Conservation (phyloP, 2,113 vertebrate species). For the Bucco capensis region DNA sequence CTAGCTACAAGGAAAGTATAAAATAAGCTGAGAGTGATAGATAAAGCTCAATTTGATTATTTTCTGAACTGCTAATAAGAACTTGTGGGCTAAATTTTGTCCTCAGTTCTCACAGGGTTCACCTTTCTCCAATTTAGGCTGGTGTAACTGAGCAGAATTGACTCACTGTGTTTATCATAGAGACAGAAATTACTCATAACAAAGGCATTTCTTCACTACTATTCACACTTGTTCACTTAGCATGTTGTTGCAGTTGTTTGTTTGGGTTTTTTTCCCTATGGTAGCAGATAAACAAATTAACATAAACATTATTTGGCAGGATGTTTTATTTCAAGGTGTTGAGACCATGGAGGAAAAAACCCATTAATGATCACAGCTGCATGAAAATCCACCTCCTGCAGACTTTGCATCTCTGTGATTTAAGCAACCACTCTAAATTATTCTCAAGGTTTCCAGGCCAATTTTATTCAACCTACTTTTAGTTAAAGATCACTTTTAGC, state of each 20-base stretch:
- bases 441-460: slow-evolving; percentile 6
- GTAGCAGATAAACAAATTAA: slow-evolving; percentile 44
- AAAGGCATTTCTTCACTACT: slow-evolving; percentile 5
- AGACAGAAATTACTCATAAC: slow-evolving; percentile 37
- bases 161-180: slow-evolving; percentile 53
- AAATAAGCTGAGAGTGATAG: slow-evolving; percentile 42
- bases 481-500: slow-evolving; percentile 31
- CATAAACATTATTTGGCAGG: slow-evolving; percentile 14
- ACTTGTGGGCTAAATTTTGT: neutral
- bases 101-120: neutral
- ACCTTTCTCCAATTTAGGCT: neutral
- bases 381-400: neutral
- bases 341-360: neutral
- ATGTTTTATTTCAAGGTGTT: slow-evolving; percentile 27
- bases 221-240: neutral
- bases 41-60: slow-evolving; percentile 31
- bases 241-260: neutral
- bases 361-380: neutral
- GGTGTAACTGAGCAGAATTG: slow-evolving; percentile 29
- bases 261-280: slow-evolving; percentile 27
- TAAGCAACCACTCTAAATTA: neutral
- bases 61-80: slow-evolving; percentile 29
- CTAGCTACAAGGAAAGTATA: slow-evolving; percentile 8
- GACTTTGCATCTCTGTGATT: neutral
- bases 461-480: slow-evolving; percentile 35